Evolutionary conservation across 2,113 vertebrate species (phyloP), one percentile per base, ranked within the genome.

Genomic region (Chloroceryle aenea): DNA sequence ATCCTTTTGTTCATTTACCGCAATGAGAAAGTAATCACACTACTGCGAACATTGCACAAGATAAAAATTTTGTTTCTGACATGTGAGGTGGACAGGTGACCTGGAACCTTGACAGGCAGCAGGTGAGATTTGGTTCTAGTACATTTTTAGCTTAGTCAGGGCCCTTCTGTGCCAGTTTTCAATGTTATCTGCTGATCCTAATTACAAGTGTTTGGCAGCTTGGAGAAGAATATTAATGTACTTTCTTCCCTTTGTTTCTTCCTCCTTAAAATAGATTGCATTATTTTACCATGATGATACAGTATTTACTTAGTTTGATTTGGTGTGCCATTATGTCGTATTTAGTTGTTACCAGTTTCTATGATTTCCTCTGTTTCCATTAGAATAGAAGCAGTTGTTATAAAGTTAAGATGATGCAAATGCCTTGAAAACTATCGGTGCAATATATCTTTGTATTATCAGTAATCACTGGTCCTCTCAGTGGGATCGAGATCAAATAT

Each of bases 291-390:
- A 47, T 53, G 12, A 22, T 55, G 27, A 43, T 48, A 30, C 5
- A 48, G 43, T 38, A n/a, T 6, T 72, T 89, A 9, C 7, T 78
- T 77, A 40, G 4, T 36, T 66, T 80, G 10, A 8, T 45, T 87
- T 84, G 0, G 0, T 20, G 21, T 55, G 40, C 11, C 6, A 25
- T 61, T 36, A 14, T n/a, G 5, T n/a, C 85, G 4, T 50, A 47
- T 53, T 79, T 91, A 2, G 0, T 85, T 75, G 20, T 48, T 84
- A 38, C 7, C 12, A 34, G 9, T 66, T 90, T 87, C 10, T 38
- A 10, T 74, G 14, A n/a, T 85, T 74, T 75, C 63, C 10, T 80
- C 16, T 80, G 4, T 77, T 94, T 76, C 14, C 6, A 6, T 81
- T 69, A 42, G 21, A 67, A 55, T 32, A 17, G n/a, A 83, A 78